Percentiles rank a stretch among this genome's conserved stretches.
phyloP scores from a whole-genome alignment of 2,113 vertebrate species.

The Hypocryptadius cinnamomeus region DNA sequence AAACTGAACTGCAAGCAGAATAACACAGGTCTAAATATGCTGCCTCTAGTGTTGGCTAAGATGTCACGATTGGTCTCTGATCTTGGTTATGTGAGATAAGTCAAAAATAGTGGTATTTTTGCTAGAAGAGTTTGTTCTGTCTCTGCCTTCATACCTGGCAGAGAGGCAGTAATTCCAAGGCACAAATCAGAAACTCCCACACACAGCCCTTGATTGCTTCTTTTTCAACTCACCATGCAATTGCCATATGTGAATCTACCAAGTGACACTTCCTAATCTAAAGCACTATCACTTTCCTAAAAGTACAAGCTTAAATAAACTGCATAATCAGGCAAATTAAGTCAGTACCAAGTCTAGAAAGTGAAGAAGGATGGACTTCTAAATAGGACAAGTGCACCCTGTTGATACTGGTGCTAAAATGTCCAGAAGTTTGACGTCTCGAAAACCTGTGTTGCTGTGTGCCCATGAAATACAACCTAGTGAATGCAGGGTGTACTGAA shows the following conservation, averaged over 20 bases:
- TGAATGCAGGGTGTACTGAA: background rate
- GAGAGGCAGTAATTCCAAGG: conserved; percentile 17
- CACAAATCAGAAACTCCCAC: conserved; percentile 27
- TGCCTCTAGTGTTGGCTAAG: background rate
- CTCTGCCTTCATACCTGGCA: conserved; percentile 37
- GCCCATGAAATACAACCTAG: background rate
- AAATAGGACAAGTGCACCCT: background rate
- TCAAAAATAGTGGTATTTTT: conserved; percentile 7
- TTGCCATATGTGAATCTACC: conserved; percentile 44
- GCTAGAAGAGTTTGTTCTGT: conserved; percentile 27
- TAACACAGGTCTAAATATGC: background rate
- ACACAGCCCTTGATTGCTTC: conserved; percentile 1
- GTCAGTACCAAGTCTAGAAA: background rate
- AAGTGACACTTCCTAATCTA: conserved; percentile 18
- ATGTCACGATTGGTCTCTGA: background rate
- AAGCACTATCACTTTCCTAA: background rate
- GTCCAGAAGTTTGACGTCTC: background rate
- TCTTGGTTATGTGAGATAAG: background rate
- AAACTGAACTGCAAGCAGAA: background rate
- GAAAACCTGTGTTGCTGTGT: background rate
- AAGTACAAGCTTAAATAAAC: background rate
- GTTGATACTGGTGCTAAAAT: background rate
- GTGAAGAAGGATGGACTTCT: background rate
- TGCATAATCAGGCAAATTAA: background rate
- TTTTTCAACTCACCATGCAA: conserved; percentile 38